phyloP scores from a whole-genome alignment of 2,797 vertebrate genomes.

The Diplodus puntazzo region DNA sequence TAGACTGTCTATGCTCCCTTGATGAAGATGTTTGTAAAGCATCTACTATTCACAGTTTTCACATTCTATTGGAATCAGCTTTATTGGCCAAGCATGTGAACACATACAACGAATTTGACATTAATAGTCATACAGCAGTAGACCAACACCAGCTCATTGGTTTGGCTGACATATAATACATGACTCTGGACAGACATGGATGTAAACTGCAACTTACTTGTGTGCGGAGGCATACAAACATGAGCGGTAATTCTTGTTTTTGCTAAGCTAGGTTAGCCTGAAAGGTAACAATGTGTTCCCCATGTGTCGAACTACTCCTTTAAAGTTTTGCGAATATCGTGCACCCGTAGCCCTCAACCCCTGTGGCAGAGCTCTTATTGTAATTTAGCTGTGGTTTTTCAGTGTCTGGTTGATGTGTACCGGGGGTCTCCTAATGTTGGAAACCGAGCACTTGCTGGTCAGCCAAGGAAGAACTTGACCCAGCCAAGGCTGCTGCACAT shows the following conservation, averaged over 20 bases:
- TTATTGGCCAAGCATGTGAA: no score
- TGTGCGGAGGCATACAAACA: background rate
- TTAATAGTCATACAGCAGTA: no score
- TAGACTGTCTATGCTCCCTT: no score
- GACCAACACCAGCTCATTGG: no score
- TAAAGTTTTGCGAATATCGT: constrained; percentile 9
- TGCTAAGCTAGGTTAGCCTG: no score
- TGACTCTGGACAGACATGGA: no score
- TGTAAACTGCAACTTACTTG: no score
- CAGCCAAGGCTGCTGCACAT: constrained; percentile 21
- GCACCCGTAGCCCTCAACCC: constrained; percentile 8
- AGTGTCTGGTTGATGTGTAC: constrained; percentile 29
- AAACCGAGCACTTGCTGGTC: constrained; percentile 37
- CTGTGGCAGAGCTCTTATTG: constrained; percentile 33
- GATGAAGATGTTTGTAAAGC: no score
- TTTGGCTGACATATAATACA: no score
- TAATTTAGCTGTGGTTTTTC: constrained; percentile 4
- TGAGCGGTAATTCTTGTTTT: background rate
- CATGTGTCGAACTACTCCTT: background rate
- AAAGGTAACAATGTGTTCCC: background rate
- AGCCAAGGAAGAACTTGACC: constrained; percentile 40
- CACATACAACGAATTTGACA: no score
- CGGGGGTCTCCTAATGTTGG: constrained; percentile 37
- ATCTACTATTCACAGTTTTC: no score
- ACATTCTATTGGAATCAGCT: no score